Percentiles rank a stretch among this genome's conserved stretches.
Evolutionary conservation across 1,140 invertebrate species (phyloP).

Genomic region (Reticulitermes speratus): DNA sequence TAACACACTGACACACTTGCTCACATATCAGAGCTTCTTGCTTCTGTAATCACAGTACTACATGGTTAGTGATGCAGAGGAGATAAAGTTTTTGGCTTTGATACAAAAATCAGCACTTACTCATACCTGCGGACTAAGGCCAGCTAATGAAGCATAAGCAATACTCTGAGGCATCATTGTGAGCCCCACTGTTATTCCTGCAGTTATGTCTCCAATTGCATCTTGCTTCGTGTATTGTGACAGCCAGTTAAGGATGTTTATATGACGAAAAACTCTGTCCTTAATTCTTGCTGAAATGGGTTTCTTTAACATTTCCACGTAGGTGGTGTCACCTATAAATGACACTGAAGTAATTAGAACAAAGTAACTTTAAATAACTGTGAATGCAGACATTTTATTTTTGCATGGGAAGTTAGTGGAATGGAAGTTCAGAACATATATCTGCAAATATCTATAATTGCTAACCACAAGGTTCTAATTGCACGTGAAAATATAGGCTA

Average conservation of each 20-base stretch:
- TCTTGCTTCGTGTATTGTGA: slow-evolving; percentile 59
- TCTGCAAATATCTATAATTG: no score
- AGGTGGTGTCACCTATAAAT: background rate
- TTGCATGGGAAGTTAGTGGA: no score
- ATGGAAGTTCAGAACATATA: no score
- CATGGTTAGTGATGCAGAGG: no score
- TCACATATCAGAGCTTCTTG: no score
- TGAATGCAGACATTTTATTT: background rate
- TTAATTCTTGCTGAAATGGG: slow-evolving; percentile 6
- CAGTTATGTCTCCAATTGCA: slow-evolving; percentile 65
- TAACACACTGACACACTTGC: no score
- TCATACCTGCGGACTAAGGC: slow-evolving; percentile 66
- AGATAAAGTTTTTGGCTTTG: no score
- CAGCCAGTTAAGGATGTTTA: slow-evolving; percentile 61
- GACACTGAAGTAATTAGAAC: slow-evolving; percentile 10
- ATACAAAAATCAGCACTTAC: background rate
- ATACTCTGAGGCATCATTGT: slow-evolving; percentile 84
- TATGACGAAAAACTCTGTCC: slow-evolving; percentile 15
- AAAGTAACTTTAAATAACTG: background rate
- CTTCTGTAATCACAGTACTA: no score
- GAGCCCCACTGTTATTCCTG: slow-evolving; percentile 75
- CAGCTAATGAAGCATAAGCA: slow-evolving; percentile 75
- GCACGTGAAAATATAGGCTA: no score
- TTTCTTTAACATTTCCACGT: background rate
- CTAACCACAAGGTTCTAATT: no score